phyloP scores from a whole-genome alignment of 2,888 invertebrate species.

The Cactoblastis cactorum region DNA sequence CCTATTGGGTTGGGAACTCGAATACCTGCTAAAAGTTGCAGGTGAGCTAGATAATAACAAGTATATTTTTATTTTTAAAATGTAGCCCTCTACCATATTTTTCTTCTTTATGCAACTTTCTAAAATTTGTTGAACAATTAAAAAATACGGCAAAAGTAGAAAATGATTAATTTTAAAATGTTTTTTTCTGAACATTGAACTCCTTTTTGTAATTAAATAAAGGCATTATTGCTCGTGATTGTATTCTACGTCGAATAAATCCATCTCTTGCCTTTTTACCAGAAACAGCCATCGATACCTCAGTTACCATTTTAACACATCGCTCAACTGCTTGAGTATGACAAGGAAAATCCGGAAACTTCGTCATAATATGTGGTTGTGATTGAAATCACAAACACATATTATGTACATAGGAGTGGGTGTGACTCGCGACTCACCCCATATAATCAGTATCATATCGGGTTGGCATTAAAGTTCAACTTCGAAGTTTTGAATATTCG shows the following conservation, averaged over 20 bases:
- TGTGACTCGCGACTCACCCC: not conserved
- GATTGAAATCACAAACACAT: not conserved
- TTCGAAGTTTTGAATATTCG: not conserved
- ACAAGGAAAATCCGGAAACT: constrained; percentile 1
- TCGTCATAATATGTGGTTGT: not conserved
- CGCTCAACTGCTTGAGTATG: constrained; percentile 17
- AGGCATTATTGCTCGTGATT: not conserved
- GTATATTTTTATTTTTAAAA: too few species aligned
- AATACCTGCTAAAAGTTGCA: too few species aligned
- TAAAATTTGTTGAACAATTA: too few species aligned
- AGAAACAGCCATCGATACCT: constrained; percentile 14
- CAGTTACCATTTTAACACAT: constrained; percentile 16
- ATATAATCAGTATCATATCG: not conserved
- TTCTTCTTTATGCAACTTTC: too few species aligned
- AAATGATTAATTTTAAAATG: not conserved
- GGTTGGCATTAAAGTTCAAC: not conserved
- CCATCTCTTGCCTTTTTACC: constrained; percentile 15
- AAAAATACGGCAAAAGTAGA: not conserved
- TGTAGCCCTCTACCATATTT: too few species aligned
- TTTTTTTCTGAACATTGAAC: not conserved
- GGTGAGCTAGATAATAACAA: too few species aligned
- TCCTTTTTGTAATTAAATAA: not conserved
- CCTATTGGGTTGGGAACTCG: too few species aligned
- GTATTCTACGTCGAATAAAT: constrained; percentile 5
- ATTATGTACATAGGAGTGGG: not conserved